Evolutionary conservation across 2,888 invertebrate genomes (phyloP).

Genomic region (Sphecodes monilicornis): DNA sequence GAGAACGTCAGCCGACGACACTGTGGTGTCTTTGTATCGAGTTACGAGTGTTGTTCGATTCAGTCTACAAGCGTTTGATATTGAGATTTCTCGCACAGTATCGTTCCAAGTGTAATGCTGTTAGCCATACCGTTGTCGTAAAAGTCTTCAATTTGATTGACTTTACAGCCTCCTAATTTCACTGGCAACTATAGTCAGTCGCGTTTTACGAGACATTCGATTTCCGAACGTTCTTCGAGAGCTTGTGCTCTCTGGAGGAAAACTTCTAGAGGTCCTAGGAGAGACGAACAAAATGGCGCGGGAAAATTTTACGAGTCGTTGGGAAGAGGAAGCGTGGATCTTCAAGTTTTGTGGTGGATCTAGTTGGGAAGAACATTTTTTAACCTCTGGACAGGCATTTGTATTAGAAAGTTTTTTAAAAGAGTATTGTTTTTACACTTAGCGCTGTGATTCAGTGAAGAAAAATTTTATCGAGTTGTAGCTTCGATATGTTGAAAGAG

Average conservation of each 20-base stretch:
- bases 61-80: not conserved
- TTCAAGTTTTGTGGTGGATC: too few species aligned
- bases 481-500: too few species aligned
- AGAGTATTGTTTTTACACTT: too few species aligned
- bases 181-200: not conserved
- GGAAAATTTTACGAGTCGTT: too few species aligned
- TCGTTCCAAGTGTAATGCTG: not conserved
- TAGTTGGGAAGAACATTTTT: too few species aligned
- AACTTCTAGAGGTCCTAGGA: not conserved
- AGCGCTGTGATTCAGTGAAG: too few species aligned
- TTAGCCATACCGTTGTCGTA: not conserved
- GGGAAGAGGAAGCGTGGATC: too few species aligned
- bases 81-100: not conserved
- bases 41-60: not conserved
- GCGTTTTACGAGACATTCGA: not conserved
- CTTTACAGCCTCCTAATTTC: not conserved
- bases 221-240: not conserved
- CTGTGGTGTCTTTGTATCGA: slow-evolving; percentile 7
- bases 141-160: not conserved
- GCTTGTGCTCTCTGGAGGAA: not conserved
- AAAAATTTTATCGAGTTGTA: too few species aligned
- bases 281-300: too few species aligned
- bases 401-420: too few species aligned
- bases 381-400: too few species aligned
- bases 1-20: slow-evolving; percentile 13